Percentiles rank a stretch among this genome's conserved stretches.
These are phyloP conservation scores for Prinia subflava DNA, from an alignment of 2,113 vertebrate genomes.

Conservation along the genomic window DNA sequence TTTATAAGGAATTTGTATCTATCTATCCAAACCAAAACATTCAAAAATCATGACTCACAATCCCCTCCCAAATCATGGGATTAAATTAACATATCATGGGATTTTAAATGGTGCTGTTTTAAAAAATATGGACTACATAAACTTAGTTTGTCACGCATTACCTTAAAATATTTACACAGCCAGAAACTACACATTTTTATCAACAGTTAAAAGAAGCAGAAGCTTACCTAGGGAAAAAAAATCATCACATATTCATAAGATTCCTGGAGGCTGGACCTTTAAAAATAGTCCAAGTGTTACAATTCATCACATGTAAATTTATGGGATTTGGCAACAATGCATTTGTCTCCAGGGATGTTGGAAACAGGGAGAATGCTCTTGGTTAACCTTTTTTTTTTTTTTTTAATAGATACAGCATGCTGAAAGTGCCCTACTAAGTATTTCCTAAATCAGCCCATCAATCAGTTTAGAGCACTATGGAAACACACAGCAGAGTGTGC, in stretches of 20 bases:
- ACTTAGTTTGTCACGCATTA: neutral
- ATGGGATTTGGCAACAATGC: slow-evolving; percentile 52
- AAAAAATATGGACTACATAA: neutral
- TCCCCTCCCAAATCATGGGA: slow-evolving; percentile 39
- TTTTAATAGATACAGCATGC: neutral
- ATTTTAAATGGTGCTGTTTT: neutral
- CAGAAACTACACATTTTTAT: neutral
- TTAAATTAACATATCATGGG: slow-evolving; percentile 48
- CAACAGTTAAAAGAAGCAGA: slow-evolving; percentile 5
- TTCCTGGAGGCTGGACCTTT: slow-evolving; percentile 38
- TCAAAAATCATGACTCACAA: slow-evolving; percentile 47
- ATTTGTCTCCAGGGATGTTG: slow-evolving; percentile 28
- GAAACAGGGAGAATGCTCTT: neutral
- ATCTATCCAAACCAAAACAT: slow-evolving; percentile 47
- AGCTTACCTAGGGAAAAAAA: slow-evolving; percentile 8
- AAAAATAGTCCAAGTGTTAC: slow-evolving; percentile 50
- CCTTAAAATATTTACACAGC: neutral
- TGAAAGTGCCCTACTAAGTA: neutral
- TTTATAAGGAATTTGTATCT: slow-evolving; percentile 7
- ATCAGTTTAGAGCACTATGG: neutral
- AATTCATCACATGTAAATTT: slow-evolving; percentile 62
- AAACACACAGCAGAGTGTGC: neutral
- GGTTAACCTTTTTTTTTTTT: neutral
- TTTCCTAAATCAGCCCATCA: neutral
- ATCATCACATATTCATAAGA: slow-evolving; percentile 40